Evolutionary conservation across 2,797 vertebrate species (phyloP).

Genomic region (Artibeus lituratus): DNA sequence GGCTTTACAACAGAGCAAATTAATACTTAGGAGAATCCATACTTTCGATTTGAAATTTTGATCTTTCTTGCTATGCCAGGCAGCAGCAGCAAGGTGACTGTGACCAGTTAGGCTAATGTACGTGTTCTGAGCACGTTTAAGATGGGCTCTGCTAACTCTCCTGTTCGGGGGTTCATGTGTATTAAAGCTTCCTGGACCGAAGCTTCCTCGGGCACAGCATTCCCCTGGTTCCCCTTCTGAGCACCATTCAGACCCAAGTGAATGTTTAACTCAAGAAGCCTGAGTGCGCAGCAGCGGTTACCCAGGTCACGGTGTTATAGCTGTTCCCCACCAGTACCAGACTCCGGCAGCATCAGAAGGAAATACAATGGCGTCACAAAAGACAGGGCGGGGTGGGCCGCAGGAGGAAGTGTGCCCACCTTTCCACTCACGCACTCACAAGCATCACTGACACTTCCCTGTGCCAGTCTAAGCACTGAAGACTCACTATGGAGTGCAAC

Average conservation of each 20-base stretch:
- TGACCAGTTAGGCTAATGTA: background rate
- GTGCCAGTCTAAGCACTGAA: background rate
- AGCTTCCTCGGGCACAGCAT: background rate
- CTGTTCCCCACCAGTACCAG: background rate
- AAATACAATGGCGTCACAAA: background rate
- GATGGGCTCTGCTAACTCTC: too few species aligned
- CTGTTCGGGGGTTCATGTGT: too few species aligned
- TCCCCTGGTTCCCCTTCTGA: background rate
- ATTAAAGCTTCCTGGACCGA: background rate
- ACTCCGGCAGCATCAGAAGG: background rate
- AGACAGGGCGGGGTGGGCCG: background rate
- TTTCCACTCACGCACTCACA: background rate
- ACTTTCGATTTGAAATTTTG: too few species aligned
- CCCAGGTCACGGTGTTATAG: background rate
- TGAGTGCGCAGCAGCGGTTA: background rate
- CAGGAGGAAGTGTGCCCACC: background rate
- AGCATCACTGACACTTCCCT: too few species aligned
- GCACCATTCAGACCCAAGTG: background rate
- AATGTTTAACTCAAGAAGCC: constrained; percentile 21
- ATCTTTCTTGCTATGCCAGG: too few species aligned
- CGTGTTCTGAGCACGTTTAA: too few species aligned
- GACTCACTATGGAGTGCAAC: background rate
- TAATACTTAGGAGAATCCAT: too few species aligned
- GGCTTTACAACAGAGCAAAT: too few species aligned
- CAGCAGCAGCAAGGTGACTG: too few species aligned